Base-by-base conservation (phyloP, 1,140 invertebrate species). In the Portunus trituberculatus region DNA sequence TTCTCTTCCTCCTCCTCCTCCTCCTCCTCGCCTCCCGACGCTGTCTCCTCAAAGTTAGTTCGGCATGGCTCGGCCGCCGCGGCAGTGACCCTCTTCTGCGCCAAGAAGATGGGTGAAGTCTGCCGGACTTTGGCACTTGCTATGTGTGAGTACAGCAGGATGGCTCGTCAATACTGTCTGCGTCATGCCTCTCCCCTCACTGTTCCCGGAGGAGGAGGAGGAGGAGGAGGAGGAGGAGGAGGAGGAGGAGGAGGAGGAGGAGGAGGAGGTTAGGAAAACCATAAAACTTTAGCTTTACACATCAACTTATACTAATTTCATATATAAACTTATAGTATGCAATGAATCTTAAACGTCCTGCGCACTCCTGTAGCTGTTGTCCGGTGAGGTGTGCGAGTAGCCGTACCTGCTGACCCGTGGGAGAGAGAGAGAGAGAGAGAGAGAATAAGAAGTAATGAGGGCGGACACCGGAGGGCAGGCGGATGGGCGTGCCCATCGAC, bases 381-480 rank as follows among this genome's bases (percentile, higher is more conserved):
- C 31, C n/a, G 39, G 12, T 8, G 48, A 48, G 88, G 7, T 45
- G 39, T 48, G 32, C 0, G 67, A 39, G 91, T 32, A 48, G n/a
- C 29, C 32, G 91, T 92, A 92, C 91, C 91, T 92, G 59, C 16
- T 92, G 91, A 92, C 67, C 91, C 31, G 32, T 3, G 7, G 67
- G 0, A 20, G 20, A 76, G 67, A n/a, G 59, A 10, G 48, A 14
- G 48, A 52, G 14, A n/a, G n/a, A n/a, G n/a, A 39, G 39, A 25
- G 67, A 8, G 25, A 76, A 76, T 76, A 20, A 76, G n/a, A 14
- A 29, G 59, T 92, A 83, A 92, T 92, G 91, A 92, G 91, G 31
- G 91, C 91, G 52, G 67, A 67, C 59, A 46, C 10, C 59, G 46
- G 76, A 46, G 31, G 46, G 59, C 8, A 10, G 28, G 67, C 1